Percentiles rank a stretch among this genome's conserved stretches.
Conservation (phyloP, 1,140 invertebrate species). For the Drosophila persimilis region DNA sequence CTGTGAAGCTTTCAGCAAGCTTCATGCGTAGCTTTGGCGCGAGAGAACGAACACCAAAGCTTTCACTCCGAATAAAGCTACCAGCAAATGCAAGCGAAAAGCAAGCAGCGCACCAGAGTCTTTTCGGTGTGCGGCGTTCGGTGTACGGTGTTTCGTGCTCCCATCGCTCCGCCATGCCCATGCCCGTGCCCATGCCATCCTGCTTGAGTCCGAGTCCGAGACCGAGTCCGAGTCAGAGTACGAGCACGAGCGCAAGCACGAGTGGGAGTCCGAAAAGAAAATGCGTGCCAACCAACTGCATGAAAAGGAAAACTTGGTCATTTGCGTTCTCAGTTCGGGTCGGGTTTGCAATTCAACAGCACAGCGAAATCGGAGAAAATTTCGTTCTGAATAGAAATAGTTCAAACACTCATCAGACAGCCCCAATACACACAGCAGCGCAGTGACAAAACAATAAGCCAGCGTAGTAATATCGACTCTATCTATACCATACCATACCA, state of each 20-base stretch:
- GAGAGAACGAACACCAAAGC: conserved; percentile 41
- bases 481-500: too few species aligned
- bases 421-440: too few species aligned
- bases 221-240: conserved; percentile 9
- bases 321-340: conserved; percentile 78
- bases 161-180: conserved; percentile 26
- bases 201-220: conserved; percentile 21
- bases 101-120: conserved; percentile 64
- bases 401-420: too few species aligned
- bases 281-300: conserved; percentile 63
- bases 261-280: conserved; percentile 35
- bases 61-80: conserved; percentile 53
- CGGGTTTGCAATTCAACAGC: conserved; percentile 82
- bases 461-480: too few species aligned
- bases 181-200: conserved; percentile 19
- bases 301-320: conserved; percentile 78
- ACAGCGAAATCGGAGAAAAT: conserved; percentile 59
- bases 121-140: conserved; percentile 25
- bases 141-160: conserved; percentile 13
- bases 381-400: conserved; percentile 21
- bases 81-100: conserved; percentile 55
- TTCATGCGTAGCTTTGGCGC: conserved; percentile 30
- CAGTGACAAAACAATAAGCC: too few species aligned
- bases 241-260: too few species aligned
- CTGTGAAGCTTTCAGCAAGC: conserved; percentile 45